Percentiles rank a stretch among this genome's conserved stretches.
phyloP scores from a whole-genome alignment of 2,797 vertebrate species.

The Adrianichthys oophorus region DNA sequence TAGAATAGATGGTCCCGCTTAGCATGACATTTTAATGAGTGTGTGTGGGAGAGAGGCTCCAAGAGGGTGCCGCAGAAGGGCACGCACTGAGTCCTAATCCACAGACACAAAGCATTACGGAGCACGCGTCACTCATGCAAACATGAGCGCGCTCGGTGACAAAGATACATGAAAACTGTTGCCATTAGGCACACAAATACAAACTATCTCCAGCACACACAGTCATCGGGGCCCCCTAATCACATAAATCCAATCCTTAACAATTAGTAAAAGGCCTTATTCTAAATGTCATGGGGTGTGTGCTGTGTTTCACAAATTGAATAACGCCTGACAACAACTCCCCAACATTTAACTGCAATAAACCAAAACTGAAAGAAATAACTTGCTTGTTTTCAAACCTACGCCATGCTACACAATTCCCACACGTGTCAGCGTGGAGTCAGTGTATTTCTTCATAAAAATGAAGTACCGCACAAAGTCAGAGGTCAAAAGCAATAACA shows the following conservation, averaged over 20 bases:
- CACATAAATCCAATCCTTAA: constrained; percentile 24
- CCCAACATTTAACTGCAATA: constrained; percentile 7
- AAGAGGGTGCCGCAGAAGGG: constrained; percentile 56
- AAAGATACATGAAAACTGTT: constrained; percentile 27
- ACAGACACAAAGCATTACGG: constrained; percentile 56
- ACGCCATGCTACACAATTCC: background rate
- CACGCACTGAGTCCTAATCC: constrained; percentile 15
- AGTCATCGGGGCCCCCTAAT: constrained; percentile 15
- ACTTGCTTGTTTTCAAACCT: constrained; percentile 19
- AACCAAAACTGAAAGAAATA: constrained; percentile 1
- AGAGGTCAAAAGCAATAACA: constrained; percentile 10
- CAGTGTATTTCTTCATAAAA: constrained; percentile 1
- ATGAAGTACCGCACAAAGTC: constrained; percentile 11
- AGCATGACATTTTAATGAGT: constrained; percentile 74
- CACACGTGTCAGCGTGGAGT: constrained; percentile 6
- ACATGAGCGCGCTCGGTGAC: constrained; percentile 12
- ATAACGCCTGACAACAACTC: constrained; percentile 28
- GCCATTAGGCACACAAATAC: constrained; percentile 7
- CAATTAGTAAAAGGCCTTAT: constrained; percentile 20
- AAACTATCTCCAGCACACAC: constrained; percentile 13
- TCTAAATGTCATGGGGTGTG: constrained; percentile 13
- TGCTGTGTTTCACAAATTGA: constrained; percentile 18
- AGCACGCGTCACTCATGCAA: constrained; percentile 30
- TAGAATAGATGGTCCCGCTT: constrained; percentile 66
- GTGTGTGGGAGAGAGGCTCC: constrained; percentile 59